These are phyloP conservation scores for Hermaeophaga mercurialis DNA, from an alignment of 2,888 invertebrate genomes.

Conservation along the genomic window DNA sequence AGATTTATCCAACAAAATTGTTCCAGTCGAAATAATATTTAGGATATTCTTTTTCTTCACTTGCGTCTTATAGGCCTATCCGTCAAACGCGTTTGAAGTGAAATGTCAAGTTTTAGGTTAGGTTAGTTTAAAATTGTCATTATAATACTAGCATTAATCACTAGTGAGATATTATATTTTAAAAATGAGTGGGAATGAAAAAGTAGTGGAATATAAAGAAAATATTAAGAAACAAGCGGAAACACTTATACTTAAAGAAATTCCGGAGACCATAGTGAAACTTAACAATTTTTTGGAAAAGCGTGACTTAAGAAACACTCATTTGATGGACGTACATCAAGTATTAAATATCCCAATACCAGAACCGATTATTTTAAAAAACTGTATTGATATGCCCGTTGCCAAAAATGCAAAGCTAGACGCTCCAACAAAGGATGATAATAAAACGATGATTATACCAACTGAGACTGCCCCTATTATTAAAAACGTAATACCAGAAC, in stretches of 20 bases:
- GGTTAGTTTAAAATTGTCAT: slow-evolving; percentile 28
- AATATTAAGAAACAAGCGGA: slow-evolving; percentile 87
- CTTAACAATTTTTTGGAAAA: slow-evolving; percentile 86
- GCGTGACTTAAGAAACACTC: slow-evolving; percentile 77
- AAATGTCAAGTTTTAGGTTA: slow-evolving; percentile 33
- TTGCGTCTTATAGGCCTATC: too few species aligned
- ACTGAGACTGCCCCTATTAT: too few species aligned
- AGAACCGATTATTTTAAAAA: slow-evolving; percentile 70
- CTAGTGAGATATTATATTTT: slow-evolving; percentile 5
- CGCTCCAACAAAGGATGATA: slow-evolving; percentile 62
- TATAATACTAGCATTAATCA: slow-evolving; percentile 14
- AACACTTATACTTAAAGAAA: slow-evolving; percentile 83
- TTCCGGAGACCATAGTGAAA: slow-evolving; percentile 92
- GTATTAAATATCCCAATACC: slow-evolving; percentile 89
- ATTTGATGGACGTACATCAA: slow-evolving; percentile 79
- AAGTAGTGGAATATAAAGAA: slow-evolving; percentile 77
- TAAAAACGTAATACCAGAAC: too few species aligned
- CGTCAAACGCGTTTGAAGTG: slow-evolving; percentile 20
- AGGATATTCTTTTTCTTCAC: too few species aligned
- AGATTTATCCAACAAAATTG: too few species aligned
- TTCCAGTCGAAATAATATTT: too few species aligned
- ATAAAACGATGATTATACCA: slow-evolving; percentile 79
- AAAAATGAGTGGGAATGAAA: slow-evolving; percentile 35
- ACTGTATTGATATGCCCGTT: slow-evolving; percentile 64
- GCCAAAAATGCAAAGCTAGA: slow-evolving; percentile 67